Conservation (phyloP, 2,888 invertebrate genomes). For the Platycheirus rosarum region DNA sequence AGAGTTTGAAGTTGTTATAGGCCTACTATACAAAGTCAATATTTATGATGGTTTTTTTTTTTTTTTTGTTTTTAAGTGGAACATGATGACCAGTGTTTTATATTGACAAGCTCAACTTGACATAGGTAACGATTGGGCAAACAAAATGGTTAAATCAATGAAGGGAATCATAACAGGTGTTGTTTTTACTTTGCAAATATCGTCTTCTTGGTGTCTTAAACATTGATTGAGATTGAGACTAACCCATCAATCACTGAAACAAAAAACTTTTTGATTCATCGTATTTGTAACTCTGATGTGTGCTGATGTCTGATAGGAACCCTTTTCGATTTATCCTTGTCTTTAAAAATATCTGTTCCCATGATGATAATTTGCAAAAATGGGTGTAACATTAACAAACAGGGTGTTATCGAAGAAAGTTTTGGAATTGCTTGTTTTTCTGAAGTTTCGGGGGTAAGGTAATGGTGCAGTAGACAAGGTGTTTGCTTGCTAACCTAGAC, state of each 20-base stretch:
- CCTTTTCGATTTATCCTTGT: neutral
- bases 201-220: neutral
- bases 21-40: slow-evolving; percentile 16
- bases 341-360: too few relatives aligned
- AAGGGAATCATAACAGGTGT: neutral
- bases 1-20: neutral
- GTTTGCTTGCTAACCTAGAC: too few relatives aligned
- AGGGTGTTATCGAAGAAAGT: too few relatives aligned
- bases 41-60: slow-evolving; percentile 17
- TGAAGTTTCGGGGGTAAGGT: too few relatives aligned
- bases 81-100: neutral
- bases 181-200: neutral
- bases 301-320: neutral
- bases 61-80: slow-evolving; percentile 14
- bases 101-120: slow-evolving; percentile 17
- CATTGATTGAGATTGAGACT: neutral
- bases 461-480: too few relatives aligned
- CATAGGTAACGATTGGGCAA: neutral
- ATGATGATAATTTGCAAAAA: too few relatives aligned
- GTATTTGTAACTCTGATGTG: neutral
- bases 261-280: neutral
- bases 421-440: too few relatives aligned
- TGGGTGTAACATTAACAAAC: too few relatives aligned
- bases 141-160: neutral
- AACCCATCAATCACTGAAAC: neutral